Evolutionary conservation across 2,888 invertebrate genomes (phyloP), one percentile per base, ranked within the genome.

Genomic region (Villa cingulata): DNA sequence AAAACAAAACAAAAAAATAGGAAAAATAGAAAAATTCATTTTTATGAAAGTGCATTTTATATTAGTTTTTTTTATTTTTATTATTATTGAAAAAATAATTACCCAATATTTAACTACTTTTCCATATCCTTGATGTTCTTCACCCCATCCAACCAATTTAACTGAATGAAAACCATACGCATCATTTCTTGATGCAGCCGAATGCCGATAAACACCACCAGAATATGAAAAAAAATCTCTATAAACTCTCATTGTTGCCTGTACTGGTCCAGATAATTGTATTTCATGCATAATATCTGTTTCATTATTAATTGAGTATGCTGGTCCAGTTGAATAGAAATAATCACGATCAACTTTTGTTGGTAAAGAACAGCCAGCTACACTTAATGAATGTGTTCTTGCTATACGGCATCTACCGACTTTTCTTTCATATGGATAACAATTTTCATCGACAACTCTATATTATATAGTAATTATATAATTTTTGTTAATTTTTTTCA

Each of bases 251-350:
- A 95, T 86, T 15, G 89, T 83, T 1, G 94, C 91, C 77, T 94
- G 94, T 1, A 95, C 90, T 2, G 95, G 95, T 41, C 96, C 96
- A 39, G 89, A 89, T 41, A 78, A 78, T 69, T 81, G 74, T 45
- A 96, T 90, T 64, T 96, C 95, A 46, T 83, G 77, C 90, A 89
- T 92, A 56, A 96, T 89, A 59, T 92, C 91, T 15, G 79, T 75
- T 63, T 85, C 85, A 53, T 78, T 79, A 52, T 76, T 76, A 43
- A 90, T 70, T 46, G 81, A 75, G 64, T 85, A 85, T 20, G 85
- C 83, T 0, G 89, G 88, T 0, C 81, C 83, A 2, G 83, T 81
- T 55, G 77, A 78, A 65, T 85, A 85, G 46, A 81, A 70, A 29
- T 73, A 73, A 18, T 73, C 77, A 43, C 84, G 73, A 48, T 70